Conservation (phyloP, 2,888 invertebrate genomes). For the Zygogramma bicolorata region DNA sequence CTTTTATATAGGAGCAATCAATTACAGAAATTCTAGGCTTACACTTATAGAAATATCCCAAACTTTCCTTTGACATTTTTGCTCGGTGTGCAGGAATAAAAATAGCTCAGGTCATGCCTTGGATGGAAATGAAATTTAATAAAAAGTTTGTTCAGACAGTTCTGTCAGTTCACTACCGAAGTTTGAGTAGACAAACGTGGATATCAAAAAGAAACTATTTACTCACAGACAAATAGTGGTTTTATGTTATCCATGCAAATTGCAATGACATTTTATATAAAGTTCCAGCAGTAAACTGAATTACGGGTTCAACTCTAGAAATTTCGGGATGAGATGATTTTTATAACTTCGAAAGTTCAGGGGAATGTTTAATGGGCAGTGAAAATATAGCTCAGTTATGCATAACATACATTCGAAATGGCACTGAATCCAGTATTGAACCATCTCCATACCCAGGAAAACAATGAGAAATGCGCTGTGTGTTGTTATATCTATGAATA, state of each 20-base stretch:
- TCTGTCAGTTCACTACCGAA: background rate
- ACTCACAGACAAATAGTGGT: background rate
- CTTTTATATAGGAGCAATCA: background rate
- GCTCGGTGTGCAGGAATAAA: background rate
- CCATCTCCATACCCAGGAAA: no score
- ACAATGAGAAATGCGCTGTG: no score
- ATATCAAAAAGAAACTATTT: background rate
- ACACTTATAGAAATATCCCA: background rate
- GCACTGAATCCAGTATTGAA: no score
- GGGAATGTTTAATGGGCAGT: no score
- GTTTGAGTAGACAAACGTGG: background rate
- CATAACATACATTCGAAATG: no score
- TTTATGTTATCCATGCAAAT: conserved; percentile 3
- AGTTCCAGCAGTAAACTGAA: no score
- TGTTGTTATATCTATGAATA: no score
- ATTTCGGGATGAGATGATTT: no score
- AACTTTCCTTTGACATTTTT: background rate
- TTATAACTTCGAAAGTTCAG: no score
- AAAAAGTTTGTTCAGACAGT: background rate
- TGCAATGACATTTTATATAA: no score
- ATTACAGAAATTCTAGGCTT: background rate
- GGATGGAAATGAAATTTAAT: background rate
- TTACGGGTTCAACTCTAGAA: no score
- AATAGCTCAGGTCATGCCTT: background rate
- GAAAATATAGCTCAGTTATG: no score